Base-by-base conservation (phyloP, 2,797 vertebrate species). In the Denticeps clupeoides region DNA sequence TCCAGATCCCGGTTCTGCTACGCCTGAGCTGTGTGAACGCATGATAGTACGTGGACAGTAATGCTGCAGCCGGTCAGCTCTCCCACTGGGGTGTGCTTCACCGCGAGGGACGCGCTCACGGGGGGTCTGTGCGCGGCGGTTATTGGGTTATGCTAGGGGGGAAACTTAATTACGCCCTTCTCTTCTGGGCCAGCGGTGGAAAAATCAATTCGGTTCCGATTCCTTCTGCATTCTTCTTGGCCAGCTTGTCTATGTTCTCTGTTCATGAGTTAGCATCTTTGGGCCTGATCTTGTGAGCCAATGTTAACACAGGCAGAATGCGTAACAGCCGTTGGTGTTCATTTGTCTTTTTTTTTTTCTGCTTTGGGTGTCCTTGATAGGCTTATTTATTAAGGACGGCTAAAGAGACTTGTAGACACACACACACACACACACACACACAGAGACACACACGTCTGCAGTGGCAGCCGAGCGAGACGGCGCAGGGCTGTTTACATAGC, bases 401-500 rank as follows among this genome's bases (percentile, higher is more conserved):
- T 28, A 35, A 13, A 46, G 11, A 47, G 46, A 54, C 45, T 33
- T 7, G 18, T 22, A 33, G 13, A 49, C 12, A 53, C 22, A 51
- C 31, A 49, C 1, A 19, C 4, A 16, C 22, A 40, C 53, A 46
- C 55, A 59, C 26, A 51, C 29, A 25, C 40, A 35, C 38, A 31
- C 25, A 15, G n/a, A 29, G 41, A 62, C 49, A 55, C 24, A 38
- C 32, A 48, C 23, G 40, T 31, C 47, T 21, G 47, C 45, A 63
- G 46, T 53, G 48, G 52, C 59, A 68, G 45, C 59, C 66, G 63
- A 62, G 62, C 60, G 51, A 21, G 68, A 45, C 59, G 53, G 42
- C 35, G 58, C 44, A 45, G 45, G 47, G 33, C 51, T 70, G 63
- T 71, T 71, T 68, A 58, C 55, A 62, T 60, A 70, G 65, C 49